phyloP scores from a whole-genome alignment of 2,888 invertebrate genomes.

The Eupithecia subumbrata region DNA sequence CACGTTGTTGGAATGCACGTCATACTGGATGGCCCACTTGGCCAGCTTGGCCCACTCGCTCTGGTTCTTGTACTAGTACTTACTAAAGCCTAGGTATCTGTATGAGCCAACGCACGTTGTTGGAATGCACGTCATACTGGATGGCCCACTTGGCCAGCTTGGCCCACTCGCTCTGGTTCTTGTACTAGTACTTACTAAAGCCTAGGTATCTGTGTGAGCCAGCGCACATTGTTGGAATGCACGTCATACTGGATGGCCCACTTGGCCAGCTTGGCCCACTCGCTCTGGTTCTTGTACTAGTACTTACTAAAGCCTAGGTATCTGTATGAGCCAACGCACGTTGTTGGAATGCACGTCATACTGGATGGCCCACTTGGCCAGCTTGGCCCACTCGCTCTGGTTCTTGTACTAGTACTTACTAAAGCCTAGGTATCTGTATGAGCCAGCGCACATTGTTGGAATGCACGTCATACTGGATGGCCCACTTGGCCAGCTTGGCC shows the following conservation, averaged over 20 bases:
- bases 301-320: constrained; percentile 97
- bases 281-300: constrained; percentile 88
- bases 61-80: constrained; percentile 86
- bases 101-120: constrained; percentile 98
- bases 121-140: constrained; percentile 95
- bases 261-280: constrained; percentile 98
- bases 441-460: constrained; percentile 98
- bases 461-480: constrained; percentile 95
- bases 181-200: constrained; percentile 91
- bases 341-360: constrained; percentile 98
- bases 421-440: constrained; percentile 98
- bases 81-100: constrained; percentile 98
- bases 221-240: constrained; percentile 97
- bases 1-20: constrained; percentile 98
- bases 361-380: constrained; percentile 97
- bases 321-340: constrained; percentile 98
- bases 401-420: constrained; percentile 90
- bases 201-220: constrained; percentile 98
- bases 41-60: constrained; percentile 99
- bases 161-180: constrained; percentile 96
- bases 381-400: constrained; percentile 96
- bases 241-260: constrained; percentile 98
- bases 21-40: constrained; percentile 96
- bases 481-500: constrained; percentile 99
- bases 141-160: constrained; percentile 98